phyloP scores from a whole-genome alignment of 1,140 invertebrate genomes.

The Cydia pomonella region DNA sequence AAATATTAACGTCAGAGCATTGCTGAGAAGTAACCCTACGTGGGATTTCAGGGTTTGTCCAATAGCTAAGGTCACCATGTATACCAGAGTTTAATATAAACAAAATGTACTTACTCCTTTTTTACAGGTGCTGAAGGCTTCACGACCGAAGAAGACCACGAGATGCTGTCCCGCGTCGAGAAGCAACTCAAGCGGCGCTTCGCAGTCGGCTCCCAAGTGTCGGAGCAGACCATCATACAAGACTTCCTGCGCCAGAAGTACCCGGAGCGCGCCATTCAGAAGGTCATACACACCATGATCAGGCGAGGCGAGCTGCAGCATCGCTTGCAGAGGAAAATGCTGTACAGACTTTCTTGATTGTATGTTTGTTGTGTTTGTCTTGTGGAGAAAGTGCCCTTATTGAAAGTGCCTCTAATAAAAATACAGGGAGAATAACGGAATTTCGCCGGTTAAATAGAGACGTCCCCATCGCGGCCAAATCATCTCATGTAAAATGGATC shows the following conservation, averaged over 20 bases:
- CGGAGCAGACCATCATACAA: constrained; percentile 95
- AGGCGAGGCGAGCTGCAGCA: constrained; percentile 97
- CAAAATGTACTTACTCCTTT: no score
- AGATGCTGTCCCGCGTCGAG: constrained; percentile 94
- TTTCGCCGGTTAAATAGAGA: no score
- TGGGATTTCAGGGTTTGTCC: no score
- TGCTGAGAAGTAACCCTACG: no score
- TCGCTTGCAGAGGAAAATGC: constrained; percentile 97
- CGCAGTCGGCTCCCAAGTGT: constrained; percentile 97
- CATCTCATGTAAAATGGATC: no score
- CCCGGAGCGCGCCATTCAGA: constrained; percentile 91
- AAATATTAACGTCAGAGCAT: no score
- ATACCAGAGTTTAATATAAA: no score
- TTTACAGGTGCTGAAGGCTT: constrained; percentile 96
- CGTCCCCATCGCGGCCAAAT: no score
- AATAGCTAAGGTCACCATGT: no score
- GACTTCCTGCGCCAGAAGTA: constrained; percentile 98
- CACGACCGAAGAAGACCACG: constrained; percentile 96
- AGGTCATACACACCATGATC: constrained; percentile 97
- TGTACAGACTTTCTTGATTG: constrained; percentile 91
- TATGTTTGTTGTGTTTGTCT: neutral
- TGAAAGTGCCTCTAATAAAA: neutral
- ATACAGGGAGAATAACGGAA: neutral
- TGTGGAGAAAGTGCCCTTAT: neutral
- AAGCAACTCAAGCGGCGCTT: constrained; percentile 97